Evolutionary conservation across 2,113 vertebrate genomes (phyloP), one percentile per base, ranked within the genome.

Genomic region (Pterocles gutturalis): DNA sequence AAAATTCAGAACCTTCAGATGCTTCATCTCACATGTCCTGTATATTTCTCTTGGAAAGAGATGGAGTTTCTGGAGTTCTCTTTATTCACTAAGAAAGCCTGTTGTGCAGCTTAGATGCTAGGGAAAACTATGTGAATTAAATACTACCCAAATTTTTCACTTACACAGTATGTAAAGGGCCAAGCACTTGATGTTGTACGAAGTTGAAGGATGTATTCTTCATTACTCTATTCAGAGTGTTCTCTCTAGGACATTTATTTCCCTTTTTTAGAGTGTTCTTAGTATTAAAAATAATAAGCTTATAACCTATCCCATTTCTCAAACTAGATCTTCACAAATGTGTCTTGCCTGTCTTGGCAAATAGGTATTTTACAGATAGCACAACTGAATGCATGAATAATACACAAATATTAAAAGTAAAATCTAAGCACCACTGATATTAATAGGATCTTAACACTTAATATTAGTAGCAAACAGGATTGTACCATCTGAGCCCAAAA

Each of bases 101-200:
- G 43, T 7, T 28, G 34, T 15, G 3, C 19, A 87, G 45, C 57
- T 41, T 77, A 38, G 11, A 60, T 72, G 19, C 3, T 36, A 28
- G 12, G 10, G 33, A 60, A 88, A 61, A 26, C 20, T 21, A 2
- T 6, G 9, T 17, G 43, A 13, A 34, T 26, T 57, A 10, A 89
- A 49, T 13, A 24, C 28, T 19, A 41, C 25, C 33, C 17, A 16
- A 69, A 45, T 5, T 34, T 67, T 67, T 78, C 61, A 48, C 31
- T 58, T 64, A 38, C 81, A 75, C 4, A 22, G 9, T 10, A 36
- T 7, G 7, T 61, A 43, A 7, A 61, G 11, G 9, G 10, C 28
- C 29, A 77, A 64, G 14, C 10, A n/a, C 33, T 65, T 1, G 0
- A 24, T 0, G 2, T 8, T 71, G 14, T 60, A 48, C 3, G 5